These are phyloP conservation scores for Porites rus DNA, from an alignment of 92 coral and sea anemone genomes.

Conservation along the genomic window DNA sequence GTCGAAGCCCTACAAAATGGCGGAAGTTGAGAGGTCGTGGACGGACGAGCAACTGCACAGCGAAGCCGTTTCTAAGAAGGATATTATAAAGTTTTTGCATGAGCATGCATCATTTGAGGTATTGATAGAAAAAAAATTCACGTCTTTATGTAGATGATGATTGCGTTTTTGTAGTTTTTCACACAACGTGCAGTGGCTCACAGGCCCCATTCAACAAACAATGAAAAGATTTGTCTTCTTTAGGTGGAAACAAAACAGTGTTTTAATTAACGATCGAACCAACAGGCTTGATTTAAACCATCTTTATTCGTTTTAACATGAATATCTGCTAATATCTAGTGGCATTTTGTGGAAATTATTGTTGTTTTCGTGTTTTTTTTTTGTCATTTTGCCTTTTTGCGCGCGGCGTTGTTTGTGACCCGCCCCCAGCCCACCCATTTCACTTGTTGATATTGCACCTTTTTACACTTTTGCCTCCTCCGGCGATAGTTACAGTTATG, in stretches of 20 bases:
- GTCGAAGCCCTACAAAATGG: conserved; percentile 72
- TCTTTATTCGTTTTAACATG: too few relatives aligned
- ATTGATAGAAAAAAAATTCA: neutral
- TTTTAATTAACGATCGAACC: too few relatives aligned
- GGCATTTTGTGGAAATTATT: too few relatives aligned
- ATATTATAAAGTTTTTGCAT: conserved; percentile 91
- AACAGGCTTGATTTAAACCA: too few relatives aligned
- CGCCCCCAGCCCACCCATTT: too few relatives aligned
- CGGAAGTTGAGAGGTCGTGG: conserved; percentile 82
- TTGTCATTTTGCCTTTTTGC: too few relatives aligned
- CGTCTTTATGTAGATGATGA: neutral
- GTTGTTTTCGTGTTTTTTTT: too few relatives aligned
- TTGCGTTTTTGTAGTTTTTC: neutral
- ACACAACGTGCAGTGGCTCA: conserved; percentile 1
- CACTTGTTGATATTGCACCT: neutral
- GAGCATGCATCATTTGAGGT: conserved; percentile 95
- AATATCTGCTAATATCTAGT: too few relatives aligned
- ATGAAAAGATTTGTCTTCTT: neutral
- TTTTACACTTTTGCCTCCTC: neutral
- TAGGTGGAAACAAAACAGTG: too few relatives aligned
- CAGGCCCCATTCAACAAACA: conserved; percentile 5
- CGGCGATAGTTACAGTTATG: neutral
- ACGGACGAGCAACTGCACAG: conserved; percentile 84
- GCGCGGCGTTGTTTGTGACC: too few relatives aligned
- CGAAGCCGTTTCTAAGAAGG: conserved; percentile 98